These are phyloP conservation scores for Stictocephala bisonia DNA, from an alignment of 2,888 invertebrate species.

Conservation along the genomic window DNA sequence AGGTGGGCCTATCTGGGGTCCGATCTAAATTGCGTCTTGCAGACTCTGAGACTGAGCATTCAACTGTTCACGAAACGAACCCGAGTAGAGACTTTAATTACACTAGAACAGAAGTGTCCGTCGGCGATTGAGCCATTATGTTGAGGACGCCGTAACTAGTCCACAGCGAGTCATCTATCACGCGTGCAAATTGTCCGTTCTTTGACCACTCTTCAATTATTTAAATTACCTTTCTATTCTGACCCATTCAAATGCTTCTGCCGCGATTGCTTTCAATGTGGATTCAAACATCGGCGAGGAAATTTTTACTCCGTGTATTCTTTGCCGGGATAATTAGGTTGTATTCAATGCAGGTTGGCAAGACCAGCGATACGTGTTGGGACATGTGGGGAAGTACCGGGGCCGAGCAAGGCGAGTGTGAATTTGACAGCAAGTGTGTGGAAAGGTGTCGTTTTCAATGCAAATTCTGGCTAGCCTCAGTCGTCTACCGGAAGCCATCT, in stretches of 20 bases:
- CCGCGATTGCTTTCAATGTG: constrained; percentile 35
- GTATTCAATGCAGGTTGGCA: constrained; percentile 13
- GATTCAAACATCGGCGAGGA: constrained; percentile 29
- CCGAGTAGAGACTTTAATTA: constrained; percentile 31
- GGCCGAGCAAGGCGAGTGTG: no score
- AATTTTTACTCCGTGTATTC: constrained; percentile 16
- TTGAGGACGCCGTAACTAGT: constrained; percentile 11
- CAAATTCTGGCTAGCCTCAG: no score
- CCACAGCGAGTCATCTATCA: constrained; percentile 38
- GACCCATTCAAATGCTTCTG: constrained; percentile 39
- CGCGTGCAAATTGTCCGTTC: constrained; percentile 39
- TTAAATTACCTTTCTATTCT: constrained; percentile 46
- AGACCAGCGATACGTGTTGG: constrained; percentile 5
- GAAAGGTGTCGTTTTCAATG: no score
- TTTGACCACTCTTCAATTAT: constrained; percentile 44
- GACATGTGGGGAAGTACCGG: not conserved
- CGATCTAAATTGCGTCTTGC: not conserved
- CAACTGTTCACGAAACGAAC: constrained; percentile 15
- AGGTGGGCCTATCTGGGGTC: not conserved
- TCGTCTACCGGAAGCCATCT: no score
- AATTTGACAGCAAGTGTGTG: no score
- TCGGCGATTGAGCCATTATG: constrained; percentile 36
- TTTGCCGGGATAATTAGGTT: constrained; percentile 27
- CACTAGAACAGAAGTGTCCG: constrained; percentile 25
- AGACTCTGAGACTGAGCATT: not conserved